A percentile compares a stretch with the other conserved stretches of the same genome.
Evolutionary conservation across 1,140 invertebrate species (phyloP).

Genomic region (Lepidurus apus): DNA sequence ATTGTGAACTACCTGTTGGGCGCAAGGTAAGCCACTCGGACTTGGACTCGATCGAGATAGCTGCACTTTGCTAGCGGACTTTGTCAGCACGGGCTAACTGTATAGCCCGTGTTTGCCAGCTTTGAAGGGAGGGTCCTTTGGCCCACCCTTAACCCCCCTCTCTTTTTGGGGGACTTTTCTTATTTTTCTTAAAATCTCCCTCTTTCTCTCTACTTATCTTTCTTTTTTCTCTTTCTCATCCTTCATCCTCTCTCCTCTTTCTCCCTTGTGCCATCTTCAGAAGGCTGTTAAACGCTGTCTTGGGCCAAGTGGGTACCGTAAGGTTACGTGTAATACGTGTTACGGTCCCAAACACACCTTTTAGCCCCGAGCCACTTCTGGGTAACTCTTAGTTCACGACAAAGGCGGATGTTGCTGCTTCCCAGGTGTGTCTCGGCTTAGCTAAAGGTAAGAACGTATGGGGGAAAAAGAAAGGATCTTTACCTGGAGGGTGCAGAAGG

Average conservation of each 20-base stretch:
- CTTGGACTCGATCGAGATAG: not conserved
- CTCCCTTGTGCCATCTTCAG: not conserved
- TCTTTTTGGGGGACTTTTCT: not conserved
- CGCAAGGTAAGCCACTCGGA: not conserved
- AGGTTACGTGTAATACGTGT: constrained; percentile 19
- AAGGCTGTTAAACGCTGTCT: not conserved
- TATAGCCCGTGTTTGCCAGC: not conserved
- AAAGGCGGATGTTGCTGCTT: constrained; percentile 10
- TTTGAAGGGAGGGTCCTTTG: not conserved
- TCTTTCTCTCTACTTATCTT: not conserved
- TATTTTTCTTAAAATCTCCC: not conserved
- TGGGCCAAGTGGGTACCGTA: not conserved
- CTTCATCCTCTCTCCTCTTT: not conserved
- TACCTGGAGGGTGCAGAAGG: constrained; percentile 20
- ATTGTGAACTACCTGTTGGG: constrained; percentile 15
- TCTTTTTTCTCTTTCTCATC: not conserved
- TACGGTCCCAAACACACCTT: constrained; percentile 7
- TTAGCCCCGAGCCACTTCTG: not conserved
- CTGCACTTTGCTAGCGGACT: not conserved
- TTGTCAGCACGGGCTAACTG: not conserved
- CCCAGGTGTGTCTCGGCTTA: constrained; percentile 6
- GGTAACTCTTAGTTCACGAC: not conserved
- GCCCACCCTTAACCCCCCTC: not conserved
- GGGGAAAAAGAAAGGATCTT: constrained; percentile 14
- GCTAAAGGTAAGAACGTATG: not conserved